Evolutionary conservation across 1,140 invertebrate species (phyloP).

Genomic region (Trissolcus basalis): DNA sequence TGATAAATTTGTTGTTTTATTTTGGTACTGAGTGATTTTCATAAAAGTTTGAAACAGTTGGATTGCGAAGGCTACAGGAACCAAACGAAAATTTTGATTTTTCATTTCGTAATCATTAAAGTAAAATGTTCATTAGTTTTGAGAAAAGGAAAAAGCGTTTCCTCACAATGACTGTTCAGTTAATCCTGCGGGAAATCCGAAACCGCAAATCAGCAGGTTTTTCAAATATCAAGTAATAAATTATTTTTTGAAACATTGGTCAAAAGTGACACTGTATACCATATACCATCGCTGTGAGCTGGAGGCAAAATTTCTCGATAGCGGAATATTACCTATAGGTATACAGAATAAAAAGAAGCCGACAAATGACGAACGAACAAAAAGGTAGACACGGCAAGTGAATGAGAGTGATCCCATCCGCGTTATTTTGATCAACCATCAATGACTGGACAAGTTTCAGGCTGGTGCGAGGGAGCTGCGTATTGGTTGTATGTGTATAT

Average conservation of each 20-base stretch:
- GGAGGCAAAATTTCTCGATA: conserved; percentile 9
- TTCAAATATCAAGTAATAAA: conserved; percentile 34
- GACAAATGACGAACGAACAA: conserved; percentile 37
- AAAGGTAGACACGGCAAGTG: conserved; percentile 39
- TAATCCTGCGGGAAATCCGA: conserved; percentile 1
- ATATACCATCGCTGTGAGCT: background rate
- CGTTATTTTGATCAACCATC: conserved; percentile 69
- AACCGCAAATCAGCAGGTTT: conserved; percentile 11
- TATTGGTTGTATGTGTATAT: conserved; percentile 55
- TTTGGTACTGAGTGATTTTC: too few relatives aligned
- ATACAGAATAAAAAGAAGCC: conserved; percentile 46
- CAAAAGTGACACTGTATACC: conserved; percentile 25
- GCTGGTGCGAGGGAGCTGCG: conserved; percentile 45
- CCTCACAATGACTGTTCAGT: conserved; percentile 13
- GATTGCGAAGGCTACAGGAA: too few relatives aligned
- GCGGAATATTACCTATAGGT: too few relatives aligned
- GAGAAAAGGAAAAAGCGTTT: background rate
- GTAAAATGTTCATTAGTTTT: background rate
- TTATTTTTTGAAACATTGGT: conserved; percentile 35
- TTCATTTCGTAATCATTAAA: conserved; percentile 5
- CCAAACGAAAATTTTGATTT: too few relatives aligned
- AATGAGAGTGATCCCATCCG: conserved; percentile 52
- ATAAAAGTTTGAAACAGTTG: too few relatives aligned
- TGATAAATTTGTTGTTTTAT: too few relatives aligned
- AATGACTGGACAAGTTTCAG: conserved; percentile 68